A percentile compares a stretch with the other conserved stretches of the same genome.
phyloP scores from a whole-genome alignment of 2,888 invertebrate species.

The Leptinotarsa juncta region DNA sequence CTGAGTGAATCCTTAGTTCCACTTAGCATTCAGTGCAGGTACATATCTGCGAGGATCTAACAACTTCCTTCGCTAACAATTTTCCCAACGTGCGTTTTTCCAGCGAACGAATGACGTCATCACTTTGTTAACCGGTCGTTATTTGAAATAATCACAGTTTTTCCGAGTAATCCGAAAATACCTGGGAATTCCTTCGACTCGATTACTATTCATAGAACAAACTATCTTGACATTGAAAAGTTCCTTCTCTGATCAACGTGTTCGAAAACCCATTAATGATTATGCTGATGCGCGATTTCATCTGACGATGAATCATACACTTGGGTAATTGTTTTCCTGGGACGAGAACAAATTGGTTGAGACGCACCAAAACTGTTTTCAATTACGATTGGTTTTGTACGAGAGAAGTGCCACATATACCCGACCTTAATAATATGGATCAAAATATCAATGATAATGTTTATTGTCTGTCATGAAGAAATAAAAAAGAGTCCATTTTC shows the following conservation, averaged over 20 bases:
- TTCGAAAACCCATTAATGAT: slow-evolving; percentile 21
- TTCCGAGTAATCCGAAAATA: slow-evolving; percentile 36
- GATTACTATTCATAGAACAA: slow-evolving; percentile 42
- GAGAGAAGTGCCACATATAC: too few species aligned
- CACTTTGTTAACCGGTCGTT: slow-evolving; percentile 13
- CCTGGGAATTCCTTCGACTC: slow-evolving; percentile 45
- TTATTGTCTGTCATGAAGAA: not conserved
- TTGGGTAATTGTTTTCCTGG: not conserved
- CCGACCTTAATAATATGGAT: too few species aligned
- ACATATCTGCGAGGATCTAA: not conserved
- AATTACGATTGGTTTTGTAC: not conserved
- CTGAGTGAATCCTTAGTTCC: too few species aligned
- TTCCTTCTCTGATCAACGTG: slow-evolving; percentile 42
- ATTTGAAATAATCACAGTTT: slow-evolving; percentile 20
- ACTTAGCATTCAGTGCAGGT: too few species aligned
- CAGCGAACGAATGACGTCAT: not conserved
- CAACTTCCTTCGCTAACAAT: not conserved
- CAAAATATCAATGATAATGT: not conserved
- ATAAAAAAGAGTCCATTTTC: not conserved
- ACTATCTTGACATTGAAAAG: slow-evolving; percentile 46
- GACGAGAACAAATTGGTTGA: slow-evolving; percentile 5
- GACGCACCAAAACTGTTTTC: not conserved
- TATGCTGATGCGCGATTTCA: slow-evolving; percentile 1
- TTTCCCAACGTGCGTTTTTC: slow-evolving; percentile 5
- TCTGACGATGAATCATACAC: slow-evolving; percentile 17